Conservation (phyloP, 1,140 invertebrate species). For the Bombus impatiens region DNA sequence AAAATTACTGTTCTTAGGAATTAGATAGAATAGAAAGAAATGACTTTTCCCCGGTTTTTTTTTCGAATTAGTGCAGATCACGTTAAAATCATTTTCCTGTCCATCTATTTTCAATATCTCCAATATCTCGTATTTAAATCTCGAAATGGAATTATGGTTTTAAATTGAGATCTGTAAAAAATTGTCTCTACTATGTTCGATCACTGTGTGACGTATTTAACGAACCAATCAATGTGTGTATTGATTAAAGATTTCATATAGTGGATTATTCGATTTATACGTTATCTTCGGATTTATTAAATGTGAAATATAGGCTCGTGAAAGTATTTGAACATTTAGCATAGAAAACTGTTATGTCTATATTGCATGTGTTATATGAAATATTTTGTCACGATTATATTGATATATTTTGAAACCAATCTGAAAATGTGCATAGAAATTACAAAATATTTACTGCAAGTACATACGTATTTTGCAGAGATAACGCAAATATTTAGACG, state of each 20-base stretch:
- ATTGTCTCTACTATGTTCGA: no score
- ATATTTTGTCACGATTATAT: no score
- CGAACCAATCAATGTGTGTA: background rate
- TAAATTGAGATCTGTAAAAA: background rate
- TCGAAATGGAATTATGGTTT: background rate
- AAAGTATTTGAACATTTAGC: no score
- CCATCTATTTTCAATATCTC: background rate
- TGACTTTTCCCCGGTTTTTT: background rate
- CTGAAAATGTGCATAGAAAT: no score
- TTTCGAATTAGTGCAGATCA: background rate
- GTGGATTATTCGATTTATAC: background rate
- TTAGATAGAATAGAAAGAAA: background rate
- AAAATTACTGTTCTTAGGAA: background rate
- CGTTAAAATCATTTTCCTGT: background rate
- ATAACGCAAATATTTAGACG: no score
- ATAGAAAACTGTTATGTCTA: no score
- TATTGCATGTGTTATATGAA: no score
- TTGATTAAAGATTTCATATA: background rate
- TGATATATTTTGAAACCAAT: no score
- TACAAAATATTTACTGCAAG: no score
- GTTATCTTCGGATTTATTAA: no score
- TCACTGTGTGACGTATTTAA: background rate
- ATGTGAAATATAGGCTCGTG: no score
- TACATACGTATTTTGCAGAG: no score
- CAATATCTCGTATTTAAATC: background rate